phyloP scores from a whole-genome alignment of 2,113 vertebrate species.

The Sardina pilchardus region DNA sequence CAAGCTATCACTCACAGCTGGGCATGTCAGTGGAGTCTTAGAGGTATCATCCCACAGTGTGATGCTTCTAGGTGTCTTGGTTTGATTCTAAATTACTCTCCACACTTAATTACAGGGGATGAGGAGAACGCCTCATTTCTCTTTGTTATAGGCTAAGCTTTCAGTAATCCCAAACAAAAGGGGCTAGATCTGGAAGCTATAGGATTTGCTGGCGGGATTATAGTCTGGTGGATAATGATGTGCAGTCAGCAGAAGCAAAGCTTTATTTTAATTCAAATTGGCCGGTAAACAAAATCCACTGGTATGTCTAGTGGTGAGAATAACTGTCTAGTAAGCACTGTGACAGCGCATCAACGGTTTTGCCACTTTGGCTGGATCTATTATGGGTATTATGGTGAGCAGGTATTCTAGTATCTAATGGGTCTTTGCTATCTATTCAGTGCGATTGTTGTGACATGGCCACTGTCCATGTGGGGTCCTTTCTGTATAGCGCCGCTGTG shows the following conservation, averaged over 20 bases:
- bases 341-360: slow-evolving; percentile 72
- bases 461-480: slow-evolving; percentile 11
- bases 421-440: slow-evolving; percentile 27
- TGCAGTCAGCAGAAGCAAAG: slow-evolving; percentile 92
- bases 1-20: slow-evolving; percentile 24
- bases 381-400: slow-evolving; percentile 35
- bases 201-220: slow-evolving; percentile 93
- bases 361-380: slow-evolving; percentile 38
- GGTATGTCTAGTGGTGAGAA: slow-evolving; percentile 83
- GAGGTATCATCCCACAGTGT: slow-evolving; percentile 57
- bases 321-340: slow-evolving; percentile 78
- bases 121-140: slow-evolving; percentile 97
- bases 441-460: slow-evolving; percentile 22
- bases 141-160: slow-evolving; percentile 99
- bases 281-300: slow-evolving; percentile 96
- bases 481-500: not conserved
- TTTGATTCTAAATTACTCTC: slow-evolving; percentile 96
- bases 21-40: slow-evolving; percentile 35
- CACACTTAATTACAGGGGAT: slow-evolving; percentile 99
- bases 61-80: slow-evolving; percentile 78
- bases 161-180: slow-evolving; percentile 99
- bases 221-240: slow-evolving; percentile 90
- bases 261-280: slow-evolving; percentile 99
- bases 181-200: slow-evolving; percentile 92
- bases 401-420: slow-evolving; percentile 39